Conservation (phyloP, 2,797 vertebrate species). For the Sibirionetta formosa region DNA sequence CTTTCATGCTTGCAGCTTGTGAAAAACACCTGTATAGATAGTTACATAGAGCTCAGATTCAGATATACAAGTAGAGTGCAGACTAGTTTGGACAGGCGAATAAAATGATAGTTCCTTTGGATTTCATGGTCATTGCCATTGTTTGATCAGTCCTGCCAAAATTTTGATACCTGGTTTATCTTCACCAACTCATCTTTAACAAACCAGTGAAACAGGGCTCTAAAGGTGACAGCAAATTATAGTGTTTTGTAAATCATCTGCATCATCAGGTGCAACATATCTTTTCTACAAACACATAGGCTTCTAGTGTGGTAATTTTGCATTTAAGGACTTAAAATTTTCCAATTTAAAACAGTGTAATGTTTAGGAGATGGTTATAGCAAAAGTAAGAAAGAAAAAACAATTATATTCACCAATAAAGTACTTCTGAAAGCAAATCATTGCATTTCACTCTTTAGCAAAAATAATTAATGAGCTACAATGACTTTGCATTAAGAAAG, state of each 20-base stretch:
- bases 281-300: not conserved
- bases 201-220: not conserved
- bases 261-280: not conserved
- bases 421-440: not conserved
- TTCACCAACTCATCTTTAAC: not conserved
- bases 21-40: not conserved
- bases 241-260: not conserved
- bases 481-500: not conserved
- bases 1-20: not conserved
- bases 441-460: not conserved
- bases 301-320: not conserved
- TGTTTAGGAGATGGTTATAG: not conserved
- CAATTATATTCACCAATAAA: not conserved
- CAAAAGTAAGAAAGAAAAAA: not conserved
- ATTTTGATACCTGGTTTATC: not conserved
- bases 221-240: not conserved
- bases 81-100: not conserved
- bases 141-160: not conserved
- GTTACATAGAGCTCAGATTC: not conserved
- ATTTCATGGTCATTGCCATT: not conserved
- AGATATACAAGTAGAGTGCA: not conserved
- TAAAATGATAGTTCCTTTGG: not conserved
- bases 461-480: not conserved
- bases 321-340: not conserved
- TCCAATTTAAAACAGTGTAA: not conserved